Percentiles rank a stretch among this genome's conserved stretches.
These are phyloP conservation scores for Hucho hucho DNA, from an alignment of 2,113 vertebrate genomes.

Conservation along the genomic window DNA sequence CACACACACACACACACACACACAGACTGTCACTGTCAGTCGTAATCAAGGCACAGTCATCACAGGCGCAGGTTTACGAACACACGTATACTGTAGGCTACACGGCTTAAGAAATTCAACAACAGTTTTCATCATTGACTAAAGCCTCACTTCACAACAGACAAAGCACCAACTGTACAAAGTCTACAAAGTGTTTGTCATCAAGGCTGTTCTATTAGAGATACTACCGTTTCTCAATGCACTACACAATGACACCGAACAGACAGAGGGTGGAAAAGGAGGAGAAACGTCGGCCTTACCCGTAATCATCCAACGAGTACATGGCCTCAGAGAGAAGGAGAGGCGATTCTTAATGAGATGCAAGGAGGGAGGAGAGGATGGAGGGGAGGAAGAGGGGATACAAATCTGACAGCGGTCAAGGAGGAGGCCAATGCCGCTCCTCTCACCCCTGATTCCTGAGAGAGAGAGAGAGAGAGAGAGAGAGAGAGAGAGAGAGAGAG, in stretches of 20 bases:
- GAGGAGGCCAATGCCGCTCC: background rate
- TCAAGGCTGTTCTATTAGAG: no score
- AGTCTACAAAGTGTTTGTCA: no score
- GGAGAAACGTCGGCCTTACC: conserved; percentile 13
- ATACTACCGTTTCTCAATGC: no score
- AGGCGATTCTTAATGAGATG: conserved; percentile 10
- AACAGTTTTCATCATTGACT: no score
- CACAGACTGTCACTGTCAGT: background rate
- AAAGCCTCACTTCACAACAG: no score
- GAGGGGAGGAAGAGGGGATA: background rate
- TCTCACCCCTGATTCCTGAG: background rate
- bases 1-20: conserved; percentile 5
- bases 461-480: background rate
- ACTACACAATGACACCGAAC: background rate
- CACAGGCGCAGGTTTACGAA: background rate
- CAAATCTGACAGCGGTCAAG: background rate
- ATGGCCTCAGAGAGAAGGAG: background rate
- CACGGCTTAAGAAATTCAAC: no score
- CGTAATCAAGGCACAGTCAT: background rate
- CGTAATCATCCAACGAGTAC: conserved; percentile 10
- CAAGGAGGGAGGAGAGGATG: background rate
- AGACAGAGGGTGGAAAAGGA: background rate
- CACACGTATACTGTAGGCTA: background rate
- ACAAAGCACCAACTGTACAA: background rate
- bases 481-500: background rate